Percentiles rank a stretch among this genome's conserved stretches.
Conservation (phyloP, 2,888 invertebrate species). For the Cryptocephalus moraei region DNA sequence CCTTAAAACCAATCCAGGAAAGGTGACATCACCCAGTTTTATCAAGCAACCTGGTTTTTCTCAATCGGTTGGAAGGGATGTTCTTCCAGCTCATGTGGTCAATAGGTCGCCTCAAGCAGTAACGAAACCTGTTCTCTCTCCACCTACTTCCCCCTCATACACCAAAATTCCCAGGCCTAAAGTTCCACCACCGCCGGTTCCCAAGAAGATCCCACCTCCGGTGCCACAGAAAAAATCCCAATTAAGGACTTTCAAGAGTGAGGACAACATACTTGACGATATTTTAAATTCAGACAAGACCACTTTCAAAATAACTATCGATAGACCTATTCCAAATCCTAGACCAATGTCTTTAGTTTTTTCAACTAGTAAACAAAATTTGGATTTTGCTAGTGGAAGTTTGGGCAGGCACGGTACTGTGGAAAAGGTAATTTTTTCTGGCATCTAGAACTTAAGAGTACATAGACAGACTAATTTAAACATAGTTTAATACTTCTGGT, state of each 20-base stretch:
- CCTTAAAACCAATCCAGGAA: not conserved
- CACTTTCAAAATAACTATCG: not conserved
- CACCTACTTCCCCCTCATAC: conserved; percentile 1
- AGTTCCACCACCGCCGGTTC: conserved; percentile 12
- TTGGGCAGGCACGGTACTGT: conserved; percentile 14
- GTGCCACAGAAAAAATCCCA: conserved; percentile 14
- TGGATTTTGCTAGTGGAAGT: conserved; percentile 14
- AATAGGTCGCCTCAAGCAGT: not conserved
- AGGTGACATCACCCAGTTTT: not conserved
- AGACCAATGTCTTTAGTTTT: conserved; percentile 17
- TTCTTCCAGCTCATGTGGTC: not conserved
- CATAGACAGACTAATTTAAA: not conserved
- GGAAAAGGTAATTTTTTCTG: conserved; percentile 13
- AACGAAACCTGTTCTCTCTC: not conserved
- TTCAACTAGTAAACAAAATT: conserved; percentile 18
- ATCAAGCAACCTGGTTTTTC: not conserved
- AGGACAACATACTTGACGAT: conserved; percentile 18
- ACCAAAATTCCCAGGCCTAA: conserved; percentile 5
- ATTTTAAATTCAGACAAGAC: not conserved
- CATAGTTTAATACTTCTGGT: too few relatives aligned
- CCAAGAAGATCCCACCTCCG: conserved; percentile 12
- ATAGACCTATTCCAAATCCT: conserved; percentile 12
- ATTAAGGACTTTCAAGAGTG: conserved; percentile 16
- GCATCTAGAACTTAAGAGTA: not conserved
- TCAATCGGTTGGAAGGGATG: not conserved